Percentiles rank a stretch among this genome's conserved stretches.
Conservation (phyloP, 2,113 vertebrate genomes). For the Nothoprocta perdicaria region DNA sequence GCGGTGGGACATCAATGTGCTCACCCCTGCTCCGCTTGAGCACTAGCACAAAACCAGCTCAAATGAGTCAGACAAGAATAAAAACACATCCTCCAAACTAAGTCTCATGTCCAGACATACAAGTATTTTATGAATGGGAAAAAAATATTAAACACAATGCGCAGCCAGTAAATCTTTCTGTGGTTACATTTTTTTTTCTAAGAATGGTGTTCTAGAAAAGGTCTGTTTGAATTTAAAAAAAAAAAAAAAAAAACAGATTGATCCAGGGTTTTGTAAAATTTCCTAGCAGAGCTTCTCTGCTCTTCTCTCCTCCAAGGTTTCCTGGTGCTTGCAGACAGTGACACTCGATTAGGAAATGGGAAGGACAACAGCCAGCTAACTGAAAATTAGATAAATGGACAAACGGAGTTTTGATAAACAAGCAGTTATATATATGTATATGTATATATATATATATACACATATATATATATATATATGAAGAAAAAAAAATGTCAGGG, state of each 20-base stretch:
- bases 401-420: background rate
- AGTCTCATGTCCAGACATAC: slow-evolving; percentile 25
- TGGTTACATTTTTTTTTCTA: slow-evolving; percentile 33
- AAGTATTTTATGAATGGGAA: slow-evolving; percentile 49
- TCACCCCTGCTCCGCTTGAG: background rate
- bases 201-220: slow-evolving; percentile 5
- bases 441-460: background rate
- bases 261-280: background rate
- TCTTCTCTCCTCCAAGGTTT: background rate
- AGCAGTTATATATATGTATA: background rate
- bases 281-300: background rate
- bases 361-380: background rate
- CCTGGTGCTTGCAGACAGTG: background rate
- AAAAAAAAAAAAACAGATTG: background rate
- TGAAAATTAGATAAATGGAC: background rate
- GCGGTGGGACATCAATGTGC: background rate
- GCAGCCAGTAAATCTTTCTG: slow-evolving; percentile 21
- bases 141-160: slow-evolving; percentile 35
- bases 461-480: background rate
- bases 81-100: slow-evolving; percentile 18
- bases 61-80: slow-evolving; percentile 39
- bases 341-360: background rate
- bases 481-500: background rate
- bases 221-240: background rate
- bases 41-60: background rate